Percentiles rank a stretch among this genome's conserved stretches.
These are phyloP conservation scores for Trichoplusia ni DNA, from an alignment of 1,140 invertebrate species.

Conservation along the genomic window DNA sequence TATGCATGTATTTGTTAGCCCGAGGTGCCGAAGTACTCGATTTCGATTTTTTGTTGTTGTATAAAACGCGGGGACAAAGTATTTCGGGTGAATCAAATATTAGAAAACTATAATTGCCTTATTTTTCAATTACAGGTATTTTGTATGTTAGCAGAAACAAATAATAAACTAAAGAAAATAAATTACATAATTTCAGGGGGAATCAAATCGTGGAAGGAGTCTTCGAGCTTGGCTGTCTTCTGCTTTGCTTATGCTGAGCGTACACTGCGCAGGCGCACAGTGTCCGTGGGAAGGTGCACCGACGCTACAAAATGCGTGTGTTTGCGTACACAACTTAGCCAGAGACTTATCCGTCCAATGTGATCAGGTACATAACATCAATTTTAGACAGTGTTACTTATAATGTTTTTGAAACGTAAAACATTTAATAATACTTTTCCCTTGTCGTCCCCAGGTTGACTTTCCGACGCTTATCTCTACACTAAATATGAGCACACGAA, in stretches of 20 bases:
- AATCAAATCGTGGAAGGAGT: slow-evolving; percentile 10
- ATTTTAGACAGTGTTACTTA: not conserved
- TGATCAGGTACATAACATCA: slow-evolving; percentile 83
- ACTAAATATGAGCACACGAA: slow-evolving; percentile 86
- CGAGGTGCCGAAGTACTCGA: too few relatives aligned
- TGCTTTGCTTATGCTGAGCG: slow-evolving; percentile 43
- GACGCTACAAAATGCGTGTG: slow-evolving; percentile 90
- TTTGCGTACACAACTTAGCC: slow-evolving; percentile 92
- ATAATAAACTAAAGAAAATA: not conserved
- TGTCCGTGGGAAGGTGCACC: slow-evolving; percentile 92
- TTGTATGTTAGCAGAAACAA: too few relatives aligned
- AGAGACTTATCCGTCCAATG: slow-evolving; percentile 93
- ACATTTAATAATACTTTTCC: not conserved
- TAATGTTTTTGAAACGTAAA: too few relatives aligned
- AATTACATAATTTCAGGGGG: slow-evolving; percentile 21
- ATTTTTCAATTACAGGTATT: too few relatives aligned
- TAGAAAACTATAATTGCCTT: too few relatives aligned
- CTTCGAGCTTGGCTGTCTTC: slow-evolving; percentile 42
- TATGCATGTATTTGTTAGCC: too few relatives aligned
- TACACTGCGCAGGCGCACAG: slow-evolving; percentile 79
- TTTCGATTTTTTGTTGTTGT: too few relatives aligned
- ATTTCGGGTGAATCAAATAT: too few relatives aligned
- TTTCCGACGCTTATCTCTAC: slow-evolving; percentile 87
- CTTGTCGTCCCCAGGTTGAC: slow-evolving; percentile 84
- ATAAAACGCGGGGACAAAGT: too few relatives aligned